Evolutionary conservation across 2,113 vertebrate species (phyloP), one percentile per base, ranked within the genome.

Genomic region (Melanotaenia duboulayi): DNA sequence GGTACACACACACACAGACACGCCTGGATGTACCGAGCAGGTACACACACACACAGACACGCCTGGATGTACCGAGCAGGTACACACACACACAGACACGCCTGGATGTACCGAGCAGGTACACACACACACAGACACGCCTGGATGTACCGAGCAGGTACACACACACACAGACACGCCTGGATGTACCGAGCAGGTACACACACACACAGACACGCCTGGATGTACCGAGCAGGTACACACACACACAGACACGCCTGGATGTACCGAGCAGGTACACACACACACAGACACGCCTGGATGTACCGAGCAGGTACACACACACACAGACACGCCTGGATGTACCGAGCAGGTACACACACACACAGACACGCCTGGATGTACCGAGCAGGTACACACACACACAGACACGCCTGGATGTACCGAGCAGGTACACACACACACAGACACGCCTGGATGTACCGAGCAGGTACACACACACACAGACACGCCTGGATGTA

Each of bases 111-210:
- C 48, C 1, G 16, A 10, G 3, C 25, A 46, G 44, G 44, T 16
- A 75, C 74, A 35, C 66, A n/a, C n/a, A n/a, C 82, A 86, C 50
- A 87, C 82, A 28, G 3, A 28, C 28, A 28, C 28, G 6, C 2
- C 50, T 81, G 49, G 84, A 85, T 10, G 4, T 71, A 2, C 74
- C 92, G 48, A 75, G 62, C 39, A 40, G 39, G 39, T 46, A 58
- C 71, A 74, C 40, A 71, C 55, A 50, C 70, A 57, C 65, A 71
- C n/a, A n/a, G n/a, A n/a, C 73, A 73, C 73, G 65, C 49, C 71
- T 51, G 61, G 17, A 52, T 46, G 67, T 37, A 84, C 48, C 1
- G 16, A 10, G 3, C 25, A 46, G 44, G 44, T 16, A 75, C 74
- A 35, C 66, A 78, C 48, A 66, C 39, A 40, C 10, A 10, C 10